These are phyloP conservation scores for Trichoplusia ni DNA, from an alignment of 1,140 invertebrate genomes.

Conservation along the genomic window DNA sequence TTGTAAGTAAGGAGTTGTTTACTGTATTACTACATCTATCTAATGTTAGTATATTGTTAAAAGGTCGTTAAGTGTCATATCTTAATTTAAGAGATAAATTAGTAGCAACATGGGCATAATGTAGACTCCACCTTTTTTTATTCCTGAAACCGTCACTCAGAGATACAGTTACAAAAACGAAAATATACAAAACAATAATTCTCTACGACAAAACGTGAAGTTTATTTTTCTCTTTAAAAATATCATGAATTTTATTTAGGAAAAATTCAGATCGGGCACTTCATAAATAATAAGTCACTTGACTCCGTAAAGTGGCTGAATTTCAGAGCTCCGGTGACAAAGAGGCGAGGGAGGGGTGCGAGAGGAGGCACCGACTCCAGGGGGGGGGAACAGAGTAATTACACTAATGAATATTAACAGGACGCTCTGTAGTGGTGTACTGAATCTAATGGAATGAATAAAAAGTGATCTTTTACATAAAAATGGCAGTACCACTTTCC, in stretches of 20 bases:
- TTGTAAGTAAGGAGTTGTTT: too few species aligned
- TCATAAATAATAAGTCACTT: slow-evolving; percentile 34
- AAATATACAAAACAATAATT: slow-evolving; percentile 15
- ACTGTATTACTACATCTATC: too few species aligned
- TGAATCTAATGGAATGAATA: slow-evolving; percentile 24
- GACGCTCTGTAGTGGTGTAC: slow-evolving; percentile 27
- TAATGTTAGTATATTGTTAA: too few species aligned
- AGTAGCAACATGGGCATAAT: too few species aligned
- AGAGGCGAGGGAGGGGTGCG: not conserved
- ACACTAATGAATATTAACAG: slow-evolving; percentile 41
- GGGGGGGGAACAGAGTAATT: slow-evolving; percentile 21
- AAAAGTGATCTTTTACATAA: slow-evolving; percentile 19
- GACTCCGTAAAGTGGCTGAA: slow-evolving; percentile 32
- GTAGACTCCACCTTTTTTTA: too few species aligned
- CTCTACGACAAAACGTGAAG: not conserved
- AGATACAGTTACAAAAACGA: not conserved
- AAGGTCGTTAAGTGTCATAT: too few species aligned
- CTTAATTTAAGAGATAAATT: too few species aligned
- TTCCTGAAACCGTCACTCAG: not conserved
- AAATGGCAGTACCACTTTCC: slow-evolving; percentile 6
- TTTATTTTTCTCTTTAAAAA: slow-evolving; percentile 13
- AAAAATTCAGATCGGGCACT: slow-evolving; percentile 23
- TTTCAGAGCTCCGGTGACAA: slow-evolving; percentile 25
- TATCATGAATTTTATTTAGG: slow-evolving; percentile 23
- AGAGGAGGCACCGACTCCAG: not conserved